Percentiles rank a stretch among this genome's conserved stretches.
These are phyloP conservation scores for Nyctalus aviator DNA, from an alignment of 2,797 vertebrate genomes.

Conservation along the genomic window DNA sequence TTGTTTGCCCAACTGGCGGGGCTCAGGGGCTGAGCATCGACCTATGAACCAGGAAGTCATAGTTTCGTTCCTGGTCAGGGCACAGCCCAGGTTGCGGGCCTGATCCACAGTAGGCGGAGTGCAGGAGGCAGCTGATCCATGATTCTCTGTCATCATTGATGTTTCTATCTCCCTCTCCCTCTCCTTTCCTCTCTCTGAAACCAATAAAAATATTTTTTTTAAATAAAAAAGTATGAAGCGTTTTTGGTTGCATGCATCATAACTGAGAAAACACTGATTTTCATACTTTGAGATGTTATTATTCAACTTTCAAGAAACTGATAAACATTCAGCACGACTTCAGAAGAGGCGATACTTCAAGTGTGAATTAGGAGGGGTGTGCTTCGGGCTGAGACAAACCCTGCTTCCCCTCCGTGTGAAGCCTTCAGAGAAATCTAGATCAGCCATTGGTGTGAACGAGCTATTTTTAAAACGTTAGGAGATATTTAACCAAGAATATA, in stretches of 20 bases:
- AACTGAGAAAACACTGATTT: slow-evolving; percentile 4
- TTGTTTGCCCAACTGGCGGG: too few relatives aligned
- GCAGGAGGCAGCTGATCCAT: too few relatives aligned
- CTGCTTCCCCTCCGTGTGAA: not conserved
- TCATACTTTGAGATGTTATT: not conserved
- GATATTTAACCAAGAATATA: not conserved
- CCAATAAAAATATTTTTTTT: too few relatives aligned
- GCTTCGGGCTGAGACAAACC: not conserved
- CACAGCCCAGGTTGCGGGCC: too few relatives aligned
- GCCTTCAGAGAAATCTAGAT: not conserved
- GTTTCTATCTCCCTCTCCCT: too few relatives aligned
- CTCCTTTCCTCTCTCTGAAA: too few relatives aligned
- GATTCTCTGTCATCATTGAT: too few relatives aligned
- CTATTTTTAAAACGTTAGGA: not conserved
- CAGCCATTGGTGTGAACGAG: not conserved
- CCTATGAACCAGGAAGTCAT: too few relatives aligned
- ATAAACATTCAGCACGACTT: not conserved
- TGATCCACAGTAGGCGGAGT: too few relatives aligned
- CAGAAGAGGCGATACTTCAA: not conserved
- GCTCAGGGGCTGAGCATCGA: too few relatives aligned
- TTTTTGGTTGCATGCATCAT: not conserved
- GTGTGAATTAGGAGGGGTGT: not conserved
- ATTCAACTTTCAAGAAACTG: not conserved
- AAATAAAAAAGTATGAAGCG: not conserved
- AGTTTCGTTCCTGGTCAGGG: too few relatives aligned